These are phyloP conservation scores for Drosophila azteca DNA, from an alignment of 1,140 invertebrate species.

Conservation along the genomic window DNA sequence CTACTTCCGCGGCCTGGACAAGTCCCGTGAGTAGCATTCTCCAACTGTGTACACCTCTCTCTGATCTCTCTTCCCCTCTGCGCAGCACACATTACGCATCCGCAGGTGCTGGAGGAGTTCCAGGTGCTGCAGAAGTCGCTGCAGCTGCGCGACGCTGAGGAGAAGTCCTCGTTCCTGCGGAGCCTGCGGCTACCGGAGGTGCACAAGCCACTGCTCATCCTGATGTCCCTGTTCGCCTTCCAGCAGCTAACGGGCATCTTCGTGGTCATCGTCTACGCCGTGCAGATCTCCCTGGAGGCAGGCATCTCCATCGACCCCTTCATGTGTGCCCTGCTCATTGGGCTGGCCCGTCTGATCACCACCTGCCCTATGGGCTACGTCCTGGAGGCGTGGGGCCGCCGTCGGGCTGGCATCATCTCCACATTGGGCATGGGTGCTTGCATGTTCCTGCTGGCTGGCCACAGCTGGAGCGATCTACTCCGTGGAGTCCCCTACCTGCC, in stretches of 20 bases:
- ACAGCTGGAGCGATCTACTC: conserved; percentile 64
- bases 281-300: conserved; percentile 86
- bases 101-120: conserved; percentile 79
- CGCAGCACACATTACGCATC: conserved; percentile 74
- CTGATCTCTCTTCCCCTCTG: neutral
- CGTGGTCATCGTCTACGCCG: conserved; percentile 90
- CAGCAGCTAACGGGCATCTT: conserved; percentile 92
- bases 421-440: conserved; percentile 86
- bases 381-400: conserved; percentile 86
- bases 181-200: conserved; percentile 81
- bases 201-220: conserved; percentile 87
- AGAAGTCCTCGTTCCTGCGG: conserved; percentile 64
- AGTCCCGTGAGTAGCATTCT: conserved; percentile 57
- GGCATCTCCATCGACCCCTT: conserved; percentile 86
- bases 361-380: conserved; percentile 85
- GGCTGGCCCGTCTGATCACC: conserved; percentile 85
- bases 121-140: conserved; percentile 67
- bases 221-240: conserved; percentile 89
- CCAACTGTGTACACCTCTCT: conserved; percentile 6
- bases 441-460: conserved; percentile 85
- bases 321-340: conserved; percentile 85
- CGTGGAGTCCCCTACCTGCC: conserved; percentile 78
- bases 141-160: conserved; percentile 60
- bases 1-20: conserved; percentile 85
- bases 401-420: conserved; percentile 86